Conservation (phyloP, 2,113 vertebrate genomes). For the Guaruba guarouba region DNA sequence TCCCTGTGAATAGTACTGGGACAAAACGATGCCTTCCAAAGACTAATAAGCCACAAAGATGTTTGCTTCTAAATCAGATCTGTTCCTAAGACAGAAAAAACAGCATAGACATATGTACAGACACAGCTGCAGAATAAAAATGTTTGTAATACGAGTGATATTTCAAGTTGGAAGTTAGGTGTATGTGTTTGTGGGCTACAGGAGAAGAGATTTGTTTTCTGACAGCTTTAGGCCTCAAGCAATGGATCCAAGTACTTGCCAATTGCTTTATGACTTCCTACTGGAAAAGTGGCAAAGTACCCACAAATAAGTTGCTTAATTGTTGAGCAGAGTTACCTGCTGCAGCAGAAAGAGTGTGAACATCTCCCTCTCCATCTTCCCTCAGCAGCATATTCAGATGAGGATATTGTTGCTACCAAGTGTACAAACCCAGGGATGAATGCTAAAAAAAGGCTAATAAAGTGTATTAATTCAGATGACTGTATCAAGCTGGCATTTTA, state of each 20-base stretch:
- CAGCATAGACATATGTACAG: background rate
- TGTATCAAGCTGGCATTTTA: constrained; percentile 56
- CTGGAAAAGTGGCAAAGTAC: background rate
- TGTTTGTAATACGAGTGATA: background rate
- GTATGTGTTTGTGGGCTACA: background rate
- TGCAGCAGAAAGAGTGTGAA: rapidly evolving
- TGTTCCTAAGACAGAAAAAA: background rate
- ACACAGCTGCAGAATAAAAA: constrained; percentile 43
- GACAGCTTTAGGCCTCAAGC: constrained; percentile 28
- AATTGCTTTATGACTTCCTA: background rate
- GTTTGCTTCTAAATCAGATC: constrained; percentile 47
- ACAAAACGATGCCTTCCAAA: constrained; percentile 61
- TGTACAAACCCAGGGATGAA: background rate
- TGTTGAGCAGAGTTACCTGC: constrained; percentile 15
- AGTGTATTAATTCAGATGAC: constrained; percentile 42
- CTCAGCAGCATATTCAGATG: background rate
- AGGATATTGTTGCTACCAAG: background rate
- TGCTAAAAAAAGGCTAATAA: constrained; percentile 43
- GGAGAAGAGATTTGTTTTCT: constrained; percentile 18
- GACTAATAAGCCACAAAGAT: constrained; percentile 55
- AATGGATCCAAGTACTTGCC: background rate
- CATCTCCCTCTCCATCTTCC: background rate
- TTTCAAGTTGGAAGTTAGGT: constrained; percentile 36
- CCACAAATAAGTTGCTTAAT: background rate
- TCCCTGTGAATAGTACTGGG: constrained; percentile 60